Evolutionary conservation across 2,888 invertebrate genomes (phyloP).

Genomic region (Dicranocentrus wangi): DNA sequence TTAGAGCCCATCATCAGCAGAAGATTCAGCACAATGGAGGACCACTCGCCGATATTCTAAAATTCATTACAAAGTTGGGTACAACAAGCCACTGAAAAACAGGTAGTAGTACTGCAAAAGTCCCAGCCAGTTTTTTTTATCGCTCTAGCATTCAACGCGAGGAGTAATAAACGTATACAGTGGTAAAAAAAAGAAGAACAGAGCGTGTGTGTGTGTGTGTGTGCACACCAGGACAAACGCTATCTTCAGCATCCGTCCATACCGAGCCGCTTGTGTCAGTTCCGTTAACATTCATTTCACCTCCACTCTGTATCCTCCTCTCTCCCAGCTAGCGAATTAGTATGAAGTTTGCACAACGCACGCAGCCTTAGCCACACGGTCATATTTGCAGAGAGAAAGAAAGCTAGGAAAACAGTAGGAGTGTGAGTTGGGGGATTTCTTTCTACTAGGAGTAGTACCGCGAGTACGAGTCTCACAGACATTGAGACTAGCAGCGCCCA

Average conservation of each 20-base stretch:
- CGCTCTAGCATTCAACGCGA: too few relatives aligned
- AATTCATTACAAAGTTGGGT: constrained; percentile 49
- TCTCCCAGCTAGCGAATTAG: not conserved
- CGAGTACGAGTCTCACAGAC: too few relatives aligned
- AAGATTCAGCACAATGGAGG: constrained; percentile 33
- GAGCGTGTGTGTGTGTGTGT: not conserved
- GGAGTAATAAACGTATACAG: too few relatives aligned
- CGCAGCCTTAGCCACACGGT: too few relatives aligned
- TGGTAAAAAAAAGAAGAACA: too few relatives aligned
- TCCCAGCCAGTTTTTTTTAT: too few relatives aligned
- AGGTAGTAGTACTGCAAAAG: constrained; percentile 23
- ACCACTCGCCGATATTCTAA: constrained; percentile 29
- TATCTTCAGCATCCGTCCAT: not conserved
- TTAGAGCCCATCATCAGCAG: constrained; percentile 46
- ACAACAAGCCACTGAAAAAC: constrained; percentile 35
- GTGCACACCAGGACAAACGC: not conserved
- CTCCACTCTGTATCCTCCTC: not conserved
- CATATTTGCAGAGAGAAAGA: constrained; percentile 1
- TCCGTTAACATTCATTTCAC: constrained; percentile 25
- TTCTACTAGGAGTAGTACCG: not conserved
- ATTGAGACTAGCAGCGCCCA: too few relatives aligned
- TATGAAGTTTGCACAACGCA: constrained; percentile 18
- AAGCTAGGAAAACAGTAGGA: constrained; percentile 34
- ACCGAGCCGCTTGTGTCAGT: constrained; percentile 33
- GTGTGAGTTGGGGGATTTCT: not conserved